phyloP scores from a whole-genome alignment of 2,888 invertebrate species.

The Xanthorhoe designata region DNA sequence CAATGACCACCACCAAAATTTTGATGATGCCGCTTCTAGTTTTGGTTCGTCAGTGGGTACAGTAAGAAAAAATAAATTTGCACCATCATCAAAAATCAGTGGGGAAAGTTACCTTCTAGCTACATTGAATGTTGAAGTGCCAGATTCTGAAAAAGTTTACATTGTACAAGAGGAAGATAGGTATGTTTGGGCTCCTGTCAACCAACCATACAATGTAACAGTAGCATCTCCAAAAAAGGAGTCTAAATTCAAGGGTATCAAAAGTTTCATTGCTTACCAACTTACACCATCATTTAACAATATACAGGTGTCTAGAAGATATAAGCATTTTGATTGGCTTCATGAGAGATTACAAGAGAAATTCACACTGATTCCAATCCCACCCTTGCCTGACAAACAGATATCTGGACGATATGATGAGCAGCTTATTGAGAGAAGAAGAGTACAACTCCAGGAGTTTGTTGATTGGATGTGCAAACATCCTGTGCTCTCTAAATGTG shows the following conservation, averaged over 20 bases:
- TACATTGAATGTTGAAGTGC: constrained; percentile 88
- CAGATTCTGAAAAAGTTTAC: constrained; percentile 89
- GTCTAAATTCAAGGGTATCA: constrained; percentile 98
- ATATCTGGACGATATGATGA: constrained; percentile 99
- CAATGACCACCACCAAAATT: constrained; percentile 75
- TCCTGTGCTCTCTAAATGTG: constrained; percentile 95
- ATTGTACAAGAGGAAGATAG: constrained; percentile 90
- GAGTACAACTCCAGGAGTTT: constrained; percentile 97
- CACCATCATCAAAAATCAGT: constrained; percentile 95
- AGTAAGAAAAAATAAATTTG: constrained; percentile 92
- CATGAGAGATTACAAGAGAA: constrained; percentile 97
- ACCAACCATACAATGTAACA: constrained; percentile 92
- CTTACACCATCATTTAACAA: constrained; percentile 97
- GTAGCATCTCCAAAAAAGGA: constrained; percentile 99
- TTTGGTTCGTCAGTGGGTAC: constrained; percentile 87
- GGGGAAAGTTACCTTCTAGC: constrained; percentile 96
- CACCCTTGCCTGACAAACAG: constrained; percentile 99
- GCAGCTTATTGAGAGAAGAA: constrained; percentile 97
- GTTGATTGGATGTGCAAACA: constrained; percentile 98
- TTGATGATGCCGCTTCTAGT: constrained; percentile 83
- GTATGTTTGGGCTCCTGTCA: constrained; percentile 91
- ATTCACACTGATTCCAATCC: constrained; percentile 97
- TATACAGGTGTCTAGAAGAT: constrained; percentile 96
- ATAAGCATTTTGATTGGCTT: constrained; percentile 99
- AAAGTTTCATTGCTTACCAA: constrained; percentile 98